A percentile compares a stretch with the other conserved stretches of the same genome.
phyloP scores from a whole-genome alignment of 2,113 vertebrate genomes.

The Sphaerodactylus townsendi region DNA sequence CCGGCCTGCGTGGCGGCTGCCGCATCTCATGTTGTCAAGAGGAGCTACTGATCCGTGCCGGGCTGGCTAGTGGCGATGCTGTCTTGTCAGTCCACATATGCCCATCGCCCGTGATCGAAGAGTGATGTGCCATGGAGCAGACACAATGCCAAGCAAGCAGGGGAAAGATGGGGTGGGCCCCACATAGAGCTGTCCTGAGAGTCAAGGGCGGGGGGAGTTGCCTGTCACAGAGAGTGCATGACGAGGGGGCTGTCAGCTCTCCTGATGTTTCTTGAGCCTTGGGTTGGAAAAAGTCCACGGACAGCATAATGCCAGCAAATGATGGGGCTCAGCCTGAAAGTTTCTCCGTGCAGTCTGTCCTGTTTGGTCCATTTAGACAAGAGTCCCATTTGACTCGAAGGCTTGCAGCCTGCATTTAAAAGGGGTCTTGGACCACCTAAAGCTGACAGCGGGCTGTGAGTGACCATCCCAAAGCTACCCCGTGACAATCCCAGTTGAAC shows the following conservation, averaged over 20 bases:
- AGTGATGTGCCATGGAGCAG: neutral
- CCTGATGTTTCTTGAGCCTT: neutral
- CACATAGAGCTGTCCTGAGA: neutral
- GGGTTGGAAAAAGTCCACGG: neutral
- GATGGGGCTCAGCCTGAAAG: neutral
- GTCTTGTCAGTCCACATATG: constrained; percentile 85
- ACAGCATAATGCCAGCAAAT: too few species aligned
- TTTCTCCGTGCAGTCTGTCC: neutral
- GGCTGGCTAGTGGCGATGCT: constrained; percentile 76
- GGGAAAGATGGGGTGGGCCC: neutral
- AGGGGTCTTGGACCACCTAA: neutral
- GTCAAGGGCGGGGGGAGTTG: neutral
- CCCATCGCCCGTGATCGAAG: constrained; percentile 60
- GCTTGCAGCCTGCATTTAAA: neutral
- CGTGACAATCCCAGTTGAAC: too few species aligned
- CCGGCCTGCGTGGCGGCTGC: constrained; percentile 29
- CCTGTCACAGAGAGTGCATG: neutral
- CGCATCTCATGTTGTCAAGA: constrained; percentile 68
- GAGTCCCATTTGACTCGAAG: neutral
- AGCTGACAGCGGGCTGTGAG: too few species aligned
- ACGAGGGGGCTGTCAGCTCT: neutral
- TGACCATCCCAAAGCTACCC: too few species aligned
- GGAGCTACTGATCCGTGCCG: neutral
- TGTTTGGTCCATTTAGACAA: neutral
- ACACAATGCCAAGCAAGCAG: neutral